phyloP scores from a whole-genome alignment of 2,888 invertebrate genomes.

The Napeogenes sylphis region DNA sequence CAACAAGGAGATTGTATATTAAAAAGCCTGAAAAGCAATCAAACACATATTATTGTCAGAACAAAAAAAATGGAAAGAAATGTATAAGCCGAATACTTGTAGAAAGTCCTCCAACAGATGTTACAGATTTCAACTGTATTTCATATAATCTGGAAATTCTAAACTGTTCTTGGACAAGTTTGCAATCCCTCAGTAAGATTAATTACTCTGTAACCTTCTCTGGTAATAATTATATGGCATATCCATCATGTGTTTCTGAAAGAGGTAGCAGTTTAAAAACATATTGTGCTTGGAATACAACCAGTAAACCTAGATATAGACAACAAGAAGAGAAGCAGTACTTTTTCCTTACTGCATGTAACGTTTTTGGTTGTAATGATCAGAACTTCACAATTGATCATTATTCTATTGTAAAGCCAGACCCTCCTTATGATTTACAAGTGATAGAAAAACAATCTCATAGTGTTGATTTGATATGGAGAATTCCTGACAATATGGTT shows the following conservation, averaged over 20 bases:
- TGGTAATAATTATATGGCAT: slow-evolving; percentile 42
- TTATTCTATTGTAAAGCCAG: slow-evolving; percentile 67
- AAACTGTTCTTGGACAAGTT: slow-evolving; percentile 84
- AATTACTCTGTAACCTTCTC: slow-evolving; percentile 51
- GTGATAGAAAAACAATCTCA: slow-evolving; percentile 51
- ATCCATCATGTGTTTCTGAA: slow-evolving; percentile 41
- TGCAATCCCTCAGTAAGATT: slow-evolving; percentile 58
- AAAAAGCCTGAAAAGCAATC: slow-evolving; percentile 73
- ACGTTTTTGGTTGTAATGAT: slow-evolving; percentile 76
- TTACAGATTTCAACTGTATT: slow-evolving; percentile 84
- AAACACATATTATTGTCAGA: slow-evolving; percentile 76
- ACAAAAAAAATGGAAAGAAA: slow-evolving; percentile 46
- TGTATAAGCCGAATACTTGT: slow-evolving; percentile 57
- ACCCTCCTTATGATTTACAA: slow-evolving; percentile 49
- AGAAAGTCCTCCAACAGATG: slow-evolving; percentile 78
- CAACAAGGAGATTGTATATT: slow-evolving; percentile 78
- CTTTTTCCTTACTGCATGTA: slow-evolving; percentile 79
- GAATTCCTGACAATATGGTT: slow-evolving; percentile 54
- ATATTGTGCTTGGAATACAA: slow-evolving; percentile 55
- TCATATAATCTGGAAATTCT: slow-evolving; percentile 85
- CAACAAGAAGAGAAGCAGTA: slow-evolving; percentile 67
- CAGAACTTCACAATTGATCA: slow-evolving; percentile 79
- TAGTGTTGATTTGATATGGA: slow-evolving; percentile 61
- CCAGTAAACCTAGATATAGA: slow-evolving; percentile 62
- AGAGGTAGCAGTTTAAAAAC: slow-evolving; percentile 34